phyloP scores from a whole-genome alignment of 1,140 invertebrate genomes.

The Aricia agestis region DNA sequence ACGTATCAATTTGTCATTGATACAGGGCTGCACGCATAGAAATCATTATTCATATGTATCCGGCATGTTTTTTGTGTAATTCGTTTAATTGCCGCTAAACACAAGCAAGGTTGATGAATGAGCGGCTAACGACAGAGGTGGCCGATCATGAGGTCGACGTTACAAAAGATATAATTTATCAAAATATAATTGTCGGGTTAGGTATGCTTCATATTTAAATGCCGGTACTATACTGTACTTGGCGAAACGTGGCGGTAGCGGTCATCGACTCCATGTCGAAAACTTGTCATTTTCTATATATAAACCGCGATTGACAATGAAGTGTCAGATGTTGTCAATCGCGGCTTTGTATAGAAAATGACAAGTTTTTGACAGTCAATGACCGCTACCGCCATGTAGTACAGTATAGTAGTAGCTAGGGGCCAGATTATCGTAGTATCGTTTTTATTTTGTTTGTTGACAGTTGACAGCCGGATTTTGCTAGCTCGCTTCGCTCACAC shows the following conservation, averaged over 20 bases:
- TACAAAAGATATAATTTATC: conserved; percentile 4
- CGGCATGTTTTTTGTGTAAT: conserved; percentile 43
- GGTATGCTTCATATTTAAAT: neutral
- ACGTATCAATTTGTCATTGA: conserved; percentile 5
- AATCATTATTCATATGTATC: conserved; percentile 49
- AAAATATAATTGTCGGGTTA: neutral
- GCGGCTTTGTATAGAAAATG: no score
- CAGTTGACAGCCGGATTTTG: no score
- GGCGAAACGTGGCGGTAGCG: no score
- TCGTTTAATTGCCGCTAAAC: conserved; percentile 33
- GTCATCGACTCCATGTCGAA: no score
- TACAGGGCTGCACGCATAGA: conserved; percentile 39
- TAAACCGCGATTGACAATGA: no score
- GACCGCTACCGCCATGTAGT: no score
- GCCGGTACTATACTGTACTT: no score
- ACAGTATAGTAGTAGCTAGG: neutral
- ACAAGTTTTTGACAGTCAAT: no score
- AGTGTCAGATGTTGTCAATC: no score
- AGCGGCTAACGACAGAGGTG: conserved; percentile 12
- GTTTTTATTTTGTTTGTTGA: neutral
- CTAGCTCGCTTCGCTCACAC: no score
- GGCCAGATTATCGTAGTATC: no score
- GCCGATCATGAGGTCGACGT: neutral
- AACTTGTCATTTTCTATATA: no score
- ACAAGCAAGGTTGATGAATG: conserved; percentile 6